phyloP scores from a whole-genome alignment of 2,113 vertebrate species.

The Eira barbara region DNA sequence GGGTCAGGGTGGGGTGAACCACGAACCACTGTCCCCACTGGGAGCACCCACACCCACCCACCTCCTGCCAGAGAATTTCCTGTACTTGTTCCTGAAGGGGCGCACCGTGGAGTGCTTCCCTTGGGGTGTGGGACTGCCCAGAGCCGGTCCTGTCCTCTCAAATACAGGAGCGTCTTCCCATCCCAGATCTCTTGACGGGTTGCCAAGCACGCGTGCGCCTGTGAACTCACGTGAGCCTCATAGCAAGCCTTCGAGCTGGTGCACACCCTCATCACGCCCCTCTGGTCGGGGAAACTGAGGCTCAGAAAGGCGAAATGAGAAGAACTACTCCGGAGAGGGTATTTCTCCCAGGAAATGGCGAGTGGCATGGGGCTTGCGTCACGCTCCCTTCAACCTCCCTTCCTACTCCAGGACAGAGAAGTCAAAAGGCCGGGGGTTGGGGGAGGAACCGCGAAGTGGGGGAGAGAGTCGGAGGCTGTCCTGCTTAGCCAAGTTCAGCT shows the following conservation, averaged over 20 bases:
- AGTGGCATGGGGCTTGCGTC: fast-evolving
- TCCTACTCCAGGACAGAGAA: background rate
- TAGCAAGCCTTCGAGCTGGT: background rate
- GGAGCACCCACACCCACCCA: background rate
- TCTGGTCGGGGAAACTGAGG: background rate
- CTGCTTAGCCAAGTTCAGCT: background rate
- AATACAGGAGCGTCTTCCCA: fast-evolving
- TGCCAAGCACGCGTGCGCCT: background rate
- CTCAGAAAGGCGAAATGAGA: background rate
- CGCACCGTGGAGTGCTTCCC: fast-evolving
- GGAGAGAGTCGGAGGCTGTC: background rate
- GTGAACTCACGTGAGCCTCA: background rate
- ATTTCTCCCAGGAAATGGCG: background rate
- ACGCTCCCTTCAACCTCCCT: background rate
- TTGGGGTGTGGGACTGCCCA: fast-evolving
- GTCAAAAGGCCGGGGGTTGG: fast-evolving
- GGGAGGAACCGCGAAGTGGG: background rate
- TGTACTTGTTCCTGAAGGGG: no score
- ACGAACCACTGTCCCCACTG: fast-evolving
- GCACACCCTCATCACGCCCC: background rate
- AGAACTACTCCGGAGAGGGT: background rate
- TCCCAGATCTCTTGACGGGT: background rate
- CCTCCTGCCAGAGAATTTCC: background rate
- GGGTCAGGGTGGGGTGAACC: background rate
- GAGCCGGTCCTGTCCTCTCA: background rate